Base-by-base conservation (phyloP, 2,888 invertebrate species). In the Mythimna albipuncta region DNA sequence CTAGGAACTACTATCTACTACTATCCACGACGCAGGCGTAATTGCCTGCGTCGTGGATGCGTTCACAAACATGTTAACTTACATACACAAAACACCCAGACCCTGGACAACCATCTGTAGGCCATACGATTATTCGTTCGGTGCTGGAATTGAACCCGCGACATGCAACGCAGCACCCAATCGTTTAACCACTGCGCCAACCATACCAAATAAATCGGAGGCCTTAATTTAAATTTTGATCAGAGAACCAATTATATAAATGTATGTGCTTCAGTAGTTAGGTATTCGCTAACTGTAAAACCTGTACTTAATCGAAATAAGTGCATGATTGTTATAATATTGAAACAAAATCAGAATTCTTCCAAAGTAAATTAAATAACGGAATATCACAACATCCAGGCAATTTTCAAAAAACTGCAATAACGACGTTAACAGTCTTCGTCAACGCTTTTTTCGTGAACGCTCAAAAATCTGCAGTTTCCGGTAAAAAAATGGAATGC, bases 401-500 rank as follows among this genome's bases (percentile, higher is more conserved):
- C 41, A 64, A 35, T 59, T 63, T 41, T 35, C 16, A 65, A 69
- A 35, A 72, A 69, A 59, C 52, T 32, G 65, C 64, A 76, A 82
- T 73, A 69, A 78, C 83, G 88, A 83, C 86, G 88, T 21, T n/a
- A 70, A 58, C 26, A 66, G 91, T 89, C 89, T 88, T 89, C 87
- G 87, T 64, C 79, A 87, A 88, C 86, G 88, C 87, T 88, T 89
- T 90, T 84, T 88, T 86, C 91, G 90, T 90, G 87, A 67, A 58
- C 91, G 87, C 86, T 87, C 90, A 92, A 94, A 95, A 94, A 94
- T 93, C 92, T 85, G 85, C 91, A 86, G 92, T 91, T 95, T 95
- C 96, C 95, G 95, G 92, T 92, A 90, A 93, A 94, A 94, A 95
- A 94, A 90, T 85, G 92, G 91, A 91, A 91, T 90, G 89, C 88